A percentile compares a stretch with the other conserved stretches of the same genome.
These are phyloP conservation scores for Athrips mouffetella DNA, from an alignment of 2,888 invertebrate genomes.

Conservation along the genomic window DNA sequence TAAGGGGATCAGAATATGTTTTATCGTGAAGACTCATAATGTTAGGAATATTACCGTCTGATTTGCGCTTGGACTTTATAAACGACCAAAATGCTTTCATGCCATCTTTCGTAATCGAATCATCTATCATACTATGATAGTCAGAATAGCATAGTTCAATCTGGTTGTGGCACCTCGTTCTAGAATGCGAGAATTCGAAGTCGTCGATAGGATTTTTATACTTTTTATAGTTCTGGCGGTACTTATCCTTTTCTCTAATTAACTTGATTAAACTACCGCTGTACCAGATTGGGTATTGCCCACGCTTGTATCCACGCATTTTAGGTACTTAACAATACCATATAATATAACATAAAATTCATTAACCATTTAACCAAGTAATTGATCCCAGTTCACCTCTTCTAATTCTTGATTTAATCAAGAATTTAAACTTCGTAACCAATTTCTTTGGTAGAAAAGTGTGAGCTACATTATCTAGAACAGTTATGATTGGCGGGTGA, in stretches of 20 bases:
- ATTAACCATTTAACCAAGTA: no score
- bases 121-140: neutral
- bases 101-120: neutral
- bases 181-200: neutral
- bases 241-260: neutral
- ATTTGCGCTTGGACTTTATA: neutral
- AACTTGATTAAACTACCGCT: neutral
- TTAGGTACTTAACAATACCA: no score
- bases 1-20: neutral
- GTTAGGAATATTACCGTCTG: neutral
- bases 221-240: neutral
- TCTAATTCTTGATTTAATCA: no score
- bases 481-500: no score
- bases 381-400: no score
- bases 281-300: neutral
- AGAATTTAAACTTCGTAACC: no score
- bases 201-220: neutral
- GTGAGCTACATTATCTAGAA: no score
- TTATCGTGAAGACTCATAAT: neutral
- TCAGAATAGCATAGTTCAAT: neutral
- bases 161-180: neutral
- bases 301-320: neutral
- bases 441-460: no score
- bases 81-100: neutral
- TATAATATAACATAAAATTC: no score